Evolutionary conservation across 2,113 vertebrate genomes (phyloP).

Genomic region (Bostrychus sinensis): DNA sequence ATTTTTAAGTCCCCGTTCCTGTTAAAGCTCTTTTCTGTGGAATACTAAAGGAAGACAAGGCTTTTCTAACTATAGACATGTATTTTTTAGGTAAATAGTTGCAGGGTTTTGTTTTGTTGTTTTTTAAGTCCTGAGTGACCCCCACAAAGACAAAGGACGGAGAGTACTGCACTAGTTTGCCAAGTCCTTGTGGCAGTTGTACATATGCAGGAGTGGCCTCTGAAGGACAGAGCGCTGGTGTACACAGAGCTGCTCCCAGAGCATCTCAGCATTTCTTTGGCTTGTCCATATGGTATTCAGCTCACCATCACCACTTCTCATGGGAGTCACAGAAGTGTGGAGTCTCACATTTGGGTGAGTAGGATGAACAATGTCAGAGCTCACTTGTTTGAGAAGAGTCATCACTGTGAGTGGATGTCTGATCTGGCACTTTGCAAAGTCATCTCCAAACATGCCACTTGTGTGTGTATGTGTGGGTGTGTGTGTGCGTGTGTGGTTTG

Average conservation of each 20-base stretch:
- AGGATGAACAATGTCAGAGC: conserved; percentile 62
- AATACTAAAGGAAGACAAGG: too few species aligned
- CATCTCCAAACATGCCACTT: conserved; percentile 46
- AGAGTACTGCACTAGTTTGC: conserved; percentile 60
- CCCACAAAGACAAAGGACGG: conserved; percentile 41
- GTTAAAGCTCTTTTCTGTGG: too few species aligned
- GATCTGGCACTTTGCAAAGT: conserved; percentile 66
- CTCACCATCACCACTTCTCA: conserved; percentile 43
- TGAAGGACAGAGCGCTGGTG: conserved; percentile 56
- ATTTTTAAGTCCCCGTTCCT: too few species aligned
- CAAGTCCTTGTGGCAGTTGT: conserved; percentile 56
- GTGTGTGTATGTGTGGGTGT: too few species aligned
- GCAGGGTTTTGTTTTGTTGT: conserved; percentile 14
- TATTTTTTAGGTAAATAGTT: too few species aligned
- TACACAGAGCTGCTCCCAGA: conserved; percentile 15
- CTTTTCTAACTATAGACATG: too few species aligned
- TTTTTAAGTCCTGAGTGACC: conserved; percentile 21
- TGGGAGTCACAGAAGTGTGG: conserved; percentile 38
- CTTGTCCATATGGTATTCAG: conserved; percentile 59
- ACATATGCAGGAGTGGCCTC: conserved; percentile 40
- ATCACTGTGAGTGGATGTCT: conserved; percentile 50
- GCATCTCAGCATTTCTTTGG: conserved; percentile 37
- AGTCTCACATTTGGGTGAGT: conserved; percentile 40
- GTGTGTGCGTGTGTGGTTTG: conserved; percentile 45
- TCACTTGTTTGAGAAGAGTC: conserved; percentile 59